These are phyloP conservation scores for Oscheius sp. DNA, from an alignment of 2,888 invertebrate genomes.

Conservation along the genomic window DNA sequence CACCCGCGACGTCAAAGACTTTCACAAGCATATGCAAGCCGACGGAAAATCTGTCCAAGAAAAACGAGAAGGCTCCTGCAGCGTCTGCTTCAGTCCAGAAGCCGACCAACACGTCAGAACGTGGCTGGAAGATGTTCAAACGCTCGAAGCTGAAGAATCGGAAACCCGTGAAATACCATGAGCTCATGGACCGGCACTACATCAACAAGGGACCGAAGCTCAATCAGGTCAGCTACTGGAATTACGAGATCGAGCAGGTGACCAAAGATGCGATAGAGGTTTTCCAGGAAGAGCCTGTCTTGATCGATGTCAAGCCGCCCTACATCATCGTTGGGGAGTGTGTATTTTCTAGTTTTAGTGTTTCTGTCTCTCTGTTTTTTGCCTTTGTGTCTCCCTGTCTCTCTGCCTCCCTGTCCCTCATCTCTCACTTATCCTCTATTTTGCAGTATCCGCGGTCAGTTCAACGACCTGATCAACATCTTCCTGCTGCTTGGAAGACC, in stretches of 20 bases:
- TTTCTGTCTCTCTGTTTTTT: no score
- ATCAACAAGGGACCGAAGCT: background rate
- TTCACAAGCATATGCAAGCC: no score
- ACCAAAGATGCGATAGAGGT: conserved; percentile 43
- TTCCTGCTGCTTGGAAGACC: conserved; percentile 53
- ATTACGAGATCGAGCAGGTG: conserved; percentile 49
- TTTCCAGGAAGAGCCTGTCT: conserved; percentile 48
- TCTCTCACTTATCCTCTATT: background rate
- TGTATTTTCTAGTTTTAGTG: background rate
- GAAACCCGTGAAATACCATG: background rate
- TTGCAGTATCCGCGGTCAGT: conserved; percentile 54
- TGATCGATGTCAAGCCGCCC: conserved; percentile 59
- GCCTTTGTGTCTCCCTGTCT: no score
- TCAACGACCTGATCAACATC: conserved; percentile 62
- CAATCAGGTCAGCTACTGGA: conserved; percentile 44
- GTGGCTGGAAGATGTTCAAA: no score
- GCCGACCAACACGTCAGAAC: no score
- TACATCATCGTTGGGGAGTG: conserved; percentile 53
- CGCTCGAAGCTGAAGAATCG: no score
- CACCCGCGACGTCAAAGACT: no score
- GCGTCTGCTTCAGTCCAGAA: no score
- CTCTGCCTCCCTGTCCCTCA: background rate
- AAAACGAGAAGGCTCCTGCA: no score
- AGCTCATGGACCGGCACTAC: conserved; percentile 3
- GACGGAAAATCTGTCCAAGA: no score